Percentiles rank a stretch among this genome's conserved stretches.
Conservation (phyloP, 2,797 vertebrate species). For the Diplodus sargus region DNA sequence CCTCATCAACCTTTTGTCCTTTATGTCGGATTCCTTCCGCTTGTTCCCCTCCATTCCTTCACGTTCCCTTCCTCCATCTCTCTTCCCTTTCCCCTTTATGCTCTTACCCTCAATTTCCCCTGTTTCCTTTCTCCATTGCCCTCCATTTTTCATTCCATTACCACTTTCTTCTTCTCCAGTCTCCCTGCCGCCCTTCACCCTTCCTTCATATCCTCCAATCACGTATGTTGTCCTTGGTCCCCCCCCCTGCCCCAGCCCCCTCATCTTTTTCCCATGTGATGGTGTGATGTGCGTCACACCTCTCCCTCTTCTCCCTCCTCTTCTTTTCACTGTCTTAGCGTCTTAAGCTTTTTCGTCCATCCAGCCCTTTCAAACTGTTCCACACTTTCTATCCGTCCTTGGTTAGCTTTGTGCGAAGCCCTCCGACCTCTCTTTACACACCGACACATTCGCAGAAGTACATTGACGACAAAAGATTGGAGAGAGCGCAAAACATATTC, state of each 20-base stretch:
- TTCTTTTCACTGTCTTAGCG: not conserved
- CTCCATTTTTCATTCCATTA: constrained; percentile 42
- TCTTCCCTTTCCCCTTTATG: not conserved
- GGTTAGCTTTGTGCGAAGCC: constrained; percentile 31
- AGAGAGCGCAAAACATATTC: not conserved
- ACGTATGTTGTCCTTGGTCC: constrained; percentile 29
- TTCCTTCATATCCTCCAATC: constrained; percentile 43
- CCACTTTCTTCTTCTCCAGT: constrained; percentile 15
- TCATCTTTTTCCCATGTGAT: constrained; percentile 18
- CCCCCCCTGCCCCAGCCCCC: not conserved
- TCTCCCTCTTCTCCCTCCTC: constrained; percentile 11
- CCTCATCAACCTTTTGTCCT: constrained; percentile 55
- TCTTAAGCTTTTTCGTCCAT: constrained; percentile 28
- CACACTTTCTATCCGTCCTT: constrained; percentile 42
- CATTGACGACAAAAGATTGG: not conserved
- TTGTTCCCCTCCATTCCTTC: constrained; percentile 20
- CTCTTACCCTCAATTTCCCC: constrained; percentile 17
- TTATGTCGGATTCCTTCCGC: constrained; percentile 11
- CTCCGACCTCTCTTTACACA: not conserved
- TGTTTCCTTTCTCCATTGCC: not conserved
- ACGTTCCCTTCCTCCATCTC: not conserved
- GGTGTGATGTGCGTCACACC: constrained; percentile 24
- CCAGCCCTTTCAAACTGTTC: constrained; percentile 18
- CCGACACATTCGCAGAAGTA: not conserved
- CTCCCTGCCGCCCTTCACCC: constrained; percentile 15